Evolutionary conservation across 1,140 invertebrate species (phyloP).

Genomic region (Lanistes nyassanus): DNA sequence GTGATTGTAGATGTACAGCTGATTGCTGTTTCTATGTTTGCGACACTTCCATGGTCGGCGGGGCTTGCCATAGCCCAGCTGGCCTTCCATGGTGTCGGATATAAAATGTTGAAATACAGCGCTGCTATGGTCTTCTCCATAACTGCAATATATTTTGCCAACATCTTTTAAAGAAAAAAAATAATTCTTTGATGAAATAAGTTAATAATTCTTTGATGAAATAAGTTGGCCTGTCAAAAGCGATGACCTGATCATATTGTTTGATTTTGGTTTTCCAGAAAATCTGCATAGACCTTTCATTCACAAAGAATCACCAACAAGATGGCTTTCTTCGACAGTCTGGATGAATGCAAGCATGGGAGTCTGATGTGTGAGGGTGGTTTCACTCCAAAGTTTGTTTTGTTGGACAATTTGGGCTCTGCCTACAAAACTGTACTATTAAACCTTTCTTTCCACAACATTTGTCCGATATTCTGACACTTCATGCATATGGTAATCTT

Average conservation of each 20-base stretch:
- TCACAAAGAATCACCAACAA: too few species aligned
- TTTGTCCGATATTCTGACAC: too few species aligned
- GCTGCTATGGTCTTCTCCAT: neutral
- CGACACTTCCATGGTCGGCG: constrained; percentile 21
- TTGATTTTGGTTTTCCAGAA: constrained; percentile 30
- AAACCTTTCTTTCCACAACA: too few species aligned
- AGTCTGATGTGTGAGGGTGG: too few species aligned
- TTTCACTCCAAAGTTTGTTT: too few species aligned
- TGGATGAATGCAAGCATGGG: too few species aligned
- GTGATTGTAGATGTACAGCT: neutral
- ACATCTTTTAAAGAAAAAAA: constrained; percentile 3
- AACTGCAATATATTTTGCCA: neutral
- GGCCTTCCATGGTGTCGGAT: constrained; percentile 28
- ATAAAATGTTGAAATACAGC: neutral
- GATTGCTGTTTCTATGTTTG: neutral
- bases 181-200: neutral
- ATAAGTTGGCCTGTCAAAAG: neutral
- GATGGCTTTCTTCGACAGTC: too few species aligned
- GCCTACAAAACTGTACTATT: too few species aligned
- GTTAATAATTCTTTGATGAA: neutral
- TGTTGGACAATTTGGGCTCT: too few species aligned
- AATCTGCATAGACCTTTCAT: constrained; percentile 19
- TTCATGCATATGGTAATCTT: too few species aligned
- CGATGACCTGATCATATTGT: neutral
- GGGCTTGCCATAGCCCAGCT: neutral